phyloP scores from a whole-genome alignment of 1,140 invertebrate genomes.

The Pseudobourletiella spinata region DNA sequence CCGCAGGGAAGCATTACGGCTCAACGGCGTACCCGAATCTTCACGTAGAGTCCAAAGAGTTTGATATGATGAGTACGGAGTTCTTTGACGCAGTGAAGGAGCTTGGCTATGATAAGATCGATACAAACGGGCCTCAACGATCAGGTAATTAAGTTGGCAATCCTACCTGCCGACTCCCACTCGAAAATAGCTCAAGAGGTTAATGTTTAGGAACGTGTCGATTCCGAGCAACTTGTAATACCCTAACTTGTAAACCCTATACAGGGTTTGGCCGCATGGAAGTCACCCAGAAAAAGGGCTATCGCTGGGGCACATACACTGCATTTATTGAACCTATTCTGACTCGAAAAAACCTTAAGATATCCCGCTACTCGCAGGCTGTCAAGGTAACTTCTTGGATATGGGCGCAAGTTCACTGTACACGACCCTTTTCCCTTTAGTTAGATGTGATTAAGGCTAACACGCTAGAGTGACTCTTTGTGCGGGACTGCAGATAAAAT shows the following conservation, averaged over 20 bases:
- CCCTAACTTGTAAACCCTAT: too few species aligned
- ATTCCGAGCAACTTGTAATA: too few species aligned
- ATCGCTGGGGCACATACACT: conserved; percentile 13
- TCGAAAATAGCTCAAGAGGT: too few species aligned
- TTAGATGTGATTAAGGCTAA: too few species aligned
- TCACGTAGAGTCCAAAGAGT: conserved; percentile 9
- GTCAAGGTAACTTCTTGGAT: too few species aligned
- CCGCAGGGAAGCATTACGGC: conserved; percentile 23
- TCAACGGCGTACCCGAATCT: conserved; percentile 15
- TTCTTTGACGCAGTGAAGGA: conserved; percentile 48
- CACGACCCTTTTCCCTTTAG: too few species aligned
- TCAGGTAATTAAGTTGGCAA: too few species aligned
- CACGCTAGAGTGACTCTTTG: too few species aligned
- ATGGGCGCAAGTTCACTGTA: too few species aligned
- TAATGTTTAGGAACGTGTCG: too few species aligned
- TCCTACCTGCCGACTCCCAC: too few species aligned
- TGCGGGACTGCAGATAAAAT: conserved; percentile 13
- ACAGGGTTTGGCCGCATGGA: too few species aligned
- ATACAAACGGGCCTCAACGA: conserved; percentile 44
- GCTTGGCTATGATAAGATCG: conserved; percentile 44
- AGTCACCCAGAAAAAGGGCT: conserved; percentile 20
- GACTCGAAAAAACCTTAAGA: conserved; percentile 16
- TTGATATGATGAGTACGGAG: conserved; percentile 36
- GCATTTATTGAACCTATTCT: conserved; percentile 21
- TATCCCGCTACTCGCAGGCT: conserved; percentile 22